Percentiles rank a stretch among this genome's conserved stretches.
phyloP scores from a whole-genome alignment of 1,140 invertebrate species.

The Cydia fagiglandana region DNA sequence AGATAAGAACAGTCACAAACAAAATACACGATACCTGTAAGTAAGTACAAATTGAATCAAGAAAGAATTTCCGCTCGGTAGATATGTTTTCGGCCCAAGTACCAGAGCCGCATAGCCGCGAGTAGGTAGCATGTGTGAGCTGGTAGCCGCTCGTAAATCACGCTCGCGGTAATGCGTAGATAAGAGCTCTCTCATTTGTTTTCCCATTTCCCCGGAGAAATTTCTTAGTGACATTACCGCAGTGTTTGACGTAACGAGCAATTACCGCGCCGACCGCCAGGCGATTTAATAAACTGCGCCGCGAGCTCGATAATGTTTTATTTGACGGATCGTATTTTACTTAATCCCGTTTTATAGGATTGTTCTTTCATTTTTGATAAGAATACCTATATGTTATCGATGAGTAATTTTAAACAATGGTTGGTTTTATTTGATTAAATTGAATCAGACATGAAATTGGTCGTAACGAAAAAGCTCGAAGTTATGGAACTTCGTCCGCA shows the following conservation, averaged over 20 bases:
- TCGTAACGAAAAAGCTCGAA: background rate
- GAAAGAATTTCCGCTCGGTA: conserved; percentile 55
- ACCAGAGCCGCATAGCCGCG: conserved; percentile 6
- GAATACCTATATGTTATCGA: background rate
- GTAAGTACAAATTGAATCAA: conserved; percentile 1
- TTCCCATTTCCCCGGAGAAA: conserved; percentile 67
- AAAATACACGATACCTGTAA: background rate
- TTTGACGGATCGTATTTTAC: conserved; percentile 18
- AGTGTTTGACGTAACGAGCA: conserved; percentile 58
- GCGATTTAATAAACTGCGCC: conserved; percentile 26
- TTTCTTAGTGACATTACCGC: conserved; percentile 63
- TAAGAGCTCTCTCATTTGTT: conserved; percentile 74
- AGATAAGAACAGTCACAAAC: background rate
- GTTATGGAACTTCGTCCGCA: background rate
- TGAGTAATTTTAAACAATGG: background rate
- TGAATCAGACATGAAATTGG: background rate
- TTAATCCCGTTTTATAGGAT: conserved; percentile 9
- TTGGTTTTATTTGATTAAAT: conserved; percentile 4
- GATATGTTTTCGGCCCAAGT: conserved; percentile 55
- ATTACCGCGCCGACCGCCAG: conserved; percentile 44
- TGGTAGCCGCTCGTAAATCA: conserved; percentile 69
- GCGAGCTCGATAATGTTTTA: conserved; percentile 32
- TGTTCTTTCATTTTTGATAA: background rate
- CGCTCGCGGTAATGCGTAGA: conserved; percentile 68
- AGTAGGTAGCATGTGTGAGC: conserved; percentile 42